These are phyloP conservation scores for Eremophila alpestris DNA, from an alignment of 2,797 vertebrate genomes.

Conservation along the genomic window DNA sequence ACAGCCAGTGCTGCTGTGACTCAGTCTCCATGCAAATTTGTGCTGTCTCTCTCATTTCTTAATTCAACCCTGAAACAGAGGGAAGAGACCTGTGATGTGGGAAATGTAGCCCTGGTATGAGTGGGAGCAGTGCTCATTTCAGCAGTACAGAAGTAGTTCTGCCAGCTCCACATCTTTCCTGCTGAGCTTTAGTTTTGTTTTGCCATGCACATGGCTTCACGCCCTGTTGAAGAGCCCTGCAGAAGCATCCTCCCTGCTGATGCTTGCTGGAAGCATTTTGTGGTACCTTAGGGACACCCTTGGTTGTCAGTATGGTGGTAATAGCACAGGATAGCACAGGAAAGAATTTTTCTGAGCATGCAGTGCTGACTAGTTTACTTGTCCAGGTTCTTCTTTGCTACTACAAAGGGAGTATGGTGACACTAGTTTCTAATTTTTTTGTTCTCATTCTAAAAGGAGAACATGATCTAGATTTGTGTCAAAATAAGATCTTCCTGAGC, in stretches of 20 bases:
- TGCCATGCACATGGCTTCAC: neutral
- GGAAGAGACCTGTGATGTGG: neutral
- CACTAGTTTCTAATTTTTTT: neutral
- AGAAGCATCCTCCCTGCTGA: neutral
- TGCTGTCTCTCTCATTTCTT: neutral
- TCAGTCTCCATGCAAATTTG: neutral
- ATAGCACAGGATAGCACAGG: neutral
- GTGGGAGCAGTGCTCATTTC: neutral
- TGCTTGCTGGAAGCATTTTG: neutral
- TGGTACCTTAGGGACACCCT: neutral
- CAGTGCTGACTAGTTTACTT: neutral
- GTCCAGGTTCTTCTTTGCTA: neutral
- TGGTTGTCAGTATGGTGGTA: neutral
- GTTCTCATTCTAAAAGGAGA: neutral
- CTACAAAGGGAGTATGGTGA: neutral
- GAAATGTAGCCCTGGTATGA: neutral
- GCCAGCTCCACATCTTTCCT: neutral
- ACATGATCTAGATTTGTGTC: neutral
- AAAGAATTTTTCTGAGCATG: neutral
- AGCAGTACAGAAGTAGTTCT: neutral
- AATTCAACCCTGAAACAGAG: neutral
- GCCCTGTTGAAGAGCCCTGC: neutral
- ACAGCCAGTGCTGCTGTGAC: neutral
- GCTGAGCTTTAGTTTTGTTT: neutral
- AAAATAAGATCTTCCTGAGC: neutral